These are phyloP conservation scores for Drosophila macrothrix DNA, from an alignment of 2,888 invertebrate genomes.

Conservation along the genomic window DNA sequence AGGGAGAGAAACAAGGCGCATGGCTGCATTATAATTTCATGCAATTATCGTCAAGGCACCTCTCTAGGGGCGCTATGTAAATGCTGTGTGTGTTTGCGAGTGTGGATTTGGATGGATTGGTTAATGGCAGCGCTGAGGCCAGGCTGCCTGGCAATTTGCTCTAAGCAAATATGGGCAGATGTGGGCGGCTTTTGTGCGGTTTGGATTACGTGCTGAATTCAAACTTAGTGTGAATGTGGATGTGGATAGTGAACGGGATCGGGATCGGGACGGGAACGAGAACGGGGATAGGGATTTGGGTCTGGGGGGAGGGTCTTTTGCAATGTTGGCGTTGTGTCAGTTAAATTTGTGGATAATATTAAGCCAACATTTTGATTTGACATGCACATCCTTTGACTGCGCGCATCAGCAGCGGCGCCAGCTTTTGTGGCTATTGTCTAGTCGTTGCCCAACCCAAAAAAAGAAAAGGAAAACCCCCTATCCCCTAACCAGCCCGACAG, in stretches of 20 bases:
- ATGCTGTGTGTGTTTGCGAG: conserved; percentile 35
- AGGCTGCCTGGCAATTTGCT: conserved; percentile 63
- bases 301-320: conserved; percentile 25
- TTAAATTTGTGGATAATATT: conserved; percentile 56
- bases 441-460: conserved; percentile 30
- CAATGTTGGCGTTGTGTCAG: conserved; percentile 6
- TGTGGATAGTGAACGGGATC: conserved; percentile 18
- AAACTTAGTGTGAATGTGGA: background rate
- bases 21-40: conserved; percentile 79
- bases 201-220: conserved; percentile 20
- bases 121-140: conserved; percentile 56
- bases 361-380: conserved; percentile 75
- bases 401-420: conserved; percentile 55
- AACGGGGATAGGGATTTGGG: background rate
- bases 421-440: conserved; percentile 65
- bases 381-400: conserved; percentile 45
- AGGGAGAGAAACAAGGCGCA: conserved; percentile 25
- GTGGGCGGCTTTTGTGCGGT: conserved; percentile 57
- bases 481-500: background rate
- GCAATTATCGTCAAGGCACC: conserved; percentile 70
- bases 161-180: conserved; percentile 65
- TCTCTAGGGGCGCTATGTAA: conserved; percentile 53
- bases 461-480: background rate
- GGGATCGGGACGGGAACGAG: background rate
- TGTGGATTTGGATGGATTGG: conserved; percentile 55